Conservation (phyloP, 1,140 invertebrate genomes). For the Drosophila auraria region DNA sequence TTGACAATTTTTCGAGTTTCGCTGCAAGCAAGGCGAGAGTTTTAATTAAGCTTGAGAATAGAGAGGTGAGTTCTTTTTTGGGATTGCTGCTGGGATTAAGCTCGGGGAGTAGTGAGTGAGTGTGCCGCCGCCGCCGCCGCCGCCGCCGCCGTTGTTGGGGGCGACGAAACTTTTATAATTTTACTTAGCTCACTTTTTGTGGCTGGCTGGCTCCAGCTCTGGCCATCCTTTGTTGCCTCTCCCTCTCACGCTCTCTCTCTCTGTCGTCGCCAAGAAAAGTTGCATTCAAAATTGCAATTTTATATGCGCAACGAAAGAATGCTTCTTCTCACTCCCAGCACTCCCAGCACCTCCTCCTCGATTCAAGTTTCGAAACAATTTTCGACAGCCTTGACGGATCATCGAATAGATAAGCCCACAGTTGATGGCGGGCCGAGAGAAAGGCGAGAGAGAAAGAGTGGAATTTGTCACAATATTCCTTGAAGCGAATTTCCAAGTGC, state of each 20-base stretch:
- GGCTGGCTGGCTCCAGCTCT: slow-evolving; percentile 8
- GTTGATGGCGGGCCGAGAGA: neutral
- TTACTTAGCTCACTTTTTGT: slow-evolving; percentile 53
- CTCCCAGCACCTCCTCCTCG: neutral
- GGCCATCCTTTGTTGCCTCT: slow-evolving; percentile 13
- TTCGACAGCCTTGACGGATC: slow-evolving; percentile 34
- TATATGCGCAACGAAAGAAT: slow-evolving; percentile 46
- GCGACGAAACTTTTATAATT: slow-evolving; percentile 62
- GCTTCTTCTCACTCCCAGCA: neutral
- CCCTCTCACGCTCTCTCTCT: slow-evolving; percentile 4
- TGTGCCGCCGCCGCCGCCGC: neutral
- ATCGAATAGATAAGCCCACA: slow-evolving; percentile 20
- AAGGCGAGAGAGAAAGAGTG: neutral
- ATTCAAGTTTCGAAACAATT: slow-evolving; percentile 38
- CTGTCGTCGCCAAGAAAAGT: slow-evolving; percentile 27
- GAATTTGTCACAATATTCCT: slow-evolving; percentile 4
- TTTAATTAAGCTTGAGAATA: slow-evolving; percentile 66
- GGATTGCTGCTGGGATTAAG: neutral
- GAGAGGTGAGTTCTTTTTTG: neutral
- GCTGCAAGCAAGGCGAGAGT: slow-evolving; percentile 39
- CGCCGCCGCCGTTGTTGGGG: neutral
- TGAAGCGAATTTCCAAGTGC: slow-evolving; percentile 10
- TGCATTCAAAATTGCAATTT: slow-evolving; percentile 65
- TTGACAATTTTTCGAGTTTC: slow-evolving; percentile 54
- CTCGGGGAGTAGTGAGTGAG: neutral